Evolutionary conservation across 1,140 invertebrate genomes (phyloP).

Genomic region (Rhyzopertha dominica): DNA sequence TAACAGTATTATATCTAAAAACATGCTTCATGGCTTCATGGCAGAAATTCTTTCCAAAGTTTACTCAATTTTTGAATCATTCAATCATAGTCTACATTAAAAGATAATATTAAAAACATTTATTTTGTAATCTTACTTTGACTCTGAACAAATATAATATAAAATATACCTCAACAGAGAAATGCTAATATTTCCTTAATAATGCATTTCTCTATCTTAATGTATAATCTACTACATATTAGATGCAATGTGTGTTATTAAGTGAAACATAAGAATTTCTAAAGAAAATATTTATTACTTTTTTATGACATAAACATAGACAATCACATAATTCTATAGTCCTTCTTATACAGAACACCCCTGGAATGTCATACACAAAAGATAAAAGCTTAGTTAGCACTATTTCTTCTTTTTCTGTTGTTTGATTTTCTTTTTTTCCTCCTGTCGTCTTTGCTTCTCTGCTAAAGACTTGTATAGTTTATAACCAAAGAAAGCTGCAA

Average conservation of each 20-base stretch:
- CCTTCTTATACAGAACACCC: neutral
- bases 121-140: no score
- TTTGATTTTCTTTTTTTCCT: conserved; percentile 66
- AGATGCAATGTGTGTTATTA: conserved; percentile 5
- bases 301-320: conserved; percentile 1
- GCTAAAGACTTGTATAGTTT: conserved; percentile 72
- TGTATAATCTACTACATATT: neutral
- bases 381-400: conserved; percentile 14
- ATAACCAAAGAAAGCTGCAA: conserved; percentile 80
- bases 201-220: conserved; percentile 3
- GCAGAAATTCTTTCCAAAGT: no score
- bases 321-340: neutral
- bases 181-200: no score
- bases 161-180: no score
- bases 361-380: neutral
- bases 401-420: conserved; percentile 58
- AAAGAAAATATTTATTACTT: conserved; percentile 4
- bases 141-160: no score
- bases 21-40: no score
- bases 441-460: conserved; percentile 63
- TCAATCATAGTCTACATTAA: no score
- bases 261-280: conserved; percentile 10
- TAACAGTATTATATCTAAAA: no score
- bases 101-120: no score
- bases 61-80: no score